Percentiles rank a stretch among this genome's conserved stretches.
These are phyloP conservation scores for Fringilla coelebs DNA, from an alignment of 2,797 vertebrate genomes.

Conservation along the genomic window DNA sequence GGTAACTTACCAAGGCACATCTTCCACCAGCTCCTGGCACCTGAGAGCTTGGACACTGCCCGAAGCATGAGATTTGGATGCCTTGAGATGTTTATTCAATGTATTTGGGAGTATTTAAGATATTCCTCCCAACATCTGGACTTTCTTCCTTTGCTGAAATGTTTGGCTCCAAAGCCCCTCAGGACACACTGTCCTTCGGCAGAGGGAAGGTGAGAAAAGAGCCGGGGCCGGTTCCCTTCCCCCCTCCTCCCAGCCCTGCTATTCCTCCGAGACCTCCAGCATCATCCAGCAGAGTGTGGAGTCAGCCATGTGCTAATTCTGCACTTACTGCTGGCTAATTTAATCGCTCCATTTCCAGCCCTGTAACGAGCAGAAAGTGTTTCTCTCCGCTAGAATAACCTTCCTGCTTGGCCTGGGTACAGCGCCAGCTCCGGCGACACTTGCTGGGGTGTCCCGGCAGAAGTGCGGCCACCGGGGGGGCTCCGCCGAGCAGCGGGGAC, in stretches of 20 bases:
- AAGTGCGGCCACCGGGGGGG: not conserved
- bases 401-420: not conserved
- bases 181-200: not conserved
- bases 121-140: not conserved
- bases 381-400: not conserved
- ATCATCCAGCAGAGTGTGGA: not conserved
- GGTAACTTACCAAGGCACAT: not conserved
- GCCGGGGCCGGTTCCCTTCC: rapidly evolving
- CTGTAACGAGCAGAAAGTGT: not conserved
- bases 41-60: not conserved
- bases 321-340: conserved; percentile 14
- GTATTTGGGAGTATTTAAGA: not conserved
- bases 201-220: not conserved
- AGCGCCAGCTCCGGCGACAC: not conserved
- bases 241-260: not conserved
- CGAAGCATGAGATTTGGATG: not conserved
- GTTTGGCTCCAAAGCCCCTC: not conserved
- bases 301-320: conserved; percentile 24
- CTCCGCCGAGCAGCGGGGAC: not conserved
- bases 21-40: not conserved
- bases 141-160: not conserved
- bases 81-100: not conserved
- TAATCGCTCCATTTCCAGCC: conserved; percentile 15
- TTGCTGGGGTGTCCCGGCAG: not conserved
- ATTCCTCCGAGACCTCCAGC: not conserved